Evolutionary conservation across 1,140 invertebrate genomes (phyloP).

Genomic region (Aphis gossypii): DNA sequence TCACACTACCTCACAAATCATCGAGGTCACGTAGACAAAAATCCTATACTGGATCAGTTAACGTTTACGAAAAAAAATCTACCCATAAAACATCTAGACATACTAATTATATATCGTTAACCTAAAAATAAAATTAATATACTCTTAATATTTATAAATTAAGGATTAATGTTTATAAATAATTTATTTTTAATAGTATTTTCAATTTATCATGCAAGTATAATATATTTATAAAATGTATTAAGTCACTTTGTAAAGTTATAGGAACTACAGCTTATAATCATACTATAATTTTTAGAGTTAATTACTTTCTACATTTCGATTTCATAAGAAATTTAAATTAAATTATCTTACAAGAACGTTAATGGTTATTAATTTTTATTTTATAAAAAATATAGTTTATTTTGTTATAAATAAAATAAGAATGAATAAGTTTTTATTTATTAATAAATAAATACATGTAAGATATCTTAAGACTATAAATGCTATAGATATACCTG

Average conservation of each 20-base stretch:
- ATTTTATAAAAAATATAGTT: not conserved
- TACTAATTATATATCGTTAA: conserved; percentile 44
- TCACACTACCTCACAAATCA: conserved; percentile 22
- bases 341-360: not conserved
- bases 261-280: not conserved
- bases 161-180: conserved; percentile 1
- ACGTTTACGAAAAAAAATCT: conserved; percentile 38
- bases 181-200: not conserved
- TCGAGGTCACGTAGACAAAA: conserved; percentile 34
- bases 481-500: not conserved
- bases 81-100: conserved; percentile 49
- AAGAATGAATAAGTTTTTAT: not conserved
- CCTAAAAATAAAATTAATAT: conserved; percentile 41
- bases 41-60: conserved; percentile 20
- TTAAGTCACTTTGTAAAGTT: not conserved
- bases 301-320: not conserved
- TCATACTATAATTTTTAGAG: not conserved
- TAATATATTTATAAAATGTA: not conserved
- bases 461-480: not conserved
- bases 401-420: too few species aligned
- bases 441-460: not conserved
- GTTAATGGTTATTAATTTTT: not conserved
- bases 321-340: not conserved
- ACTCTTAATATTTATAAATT: not conserved
- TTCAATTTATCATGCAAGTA: not conserved